These are phyloP conservation scores for Himalopsyche kuldschensis DNA, from an alignment of 2,888 invertebrate genomes.

Conservation along the genomic window DNA sequence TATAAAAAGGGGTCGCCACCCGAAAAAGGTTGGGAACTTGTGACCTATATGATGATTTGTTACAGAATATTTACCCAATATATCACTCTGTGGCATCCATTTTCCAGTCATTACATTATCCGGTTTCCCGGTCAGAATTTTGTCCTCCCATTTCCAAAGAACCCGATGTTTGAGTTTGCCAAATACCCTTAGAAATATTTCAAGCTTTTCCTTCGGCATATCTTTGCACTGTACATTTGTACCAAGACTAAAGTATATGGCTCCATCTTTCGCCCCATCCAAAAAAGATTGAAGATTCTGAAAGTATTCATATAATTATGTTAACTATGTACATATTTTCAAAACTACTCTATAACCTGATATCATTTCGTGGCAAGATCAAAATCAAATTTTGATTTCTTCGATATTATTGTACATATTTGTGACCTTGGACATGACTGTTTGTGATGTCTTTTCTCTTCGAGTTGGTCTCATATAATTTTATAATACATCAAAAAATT, in stretches of 20 bases:
- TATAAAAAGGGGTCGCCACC: too few relatives aligned
- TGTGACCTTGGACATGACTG: too few relatives aligned
- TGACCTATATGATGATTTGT: too few relatives aligned
- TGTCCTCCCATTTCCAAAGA: slow-evolving; percentile 71
- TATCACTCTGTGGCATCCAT: slow-evolving; percentile 72
- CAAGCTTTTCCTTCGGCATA: slow-evolving; percentile 54
- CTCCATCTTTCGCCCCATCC: slow-evolving; percentile 58
- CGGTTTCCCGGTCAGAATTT: slow-evolving; percentile 57
- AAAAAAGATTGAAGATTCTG: slow-evolving; percentile 58
- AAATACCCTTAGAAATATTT: slow-evolving; percentile 60
- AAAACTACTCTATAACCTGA: too few relatives aligned
- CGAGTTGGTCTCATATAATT: too few relatives aligned
- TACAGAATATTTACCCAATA: slow-evolving; percentile 46
- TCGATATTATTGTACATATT: too few relatives aligned
- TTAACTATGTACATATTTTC: too few relatives aligned
- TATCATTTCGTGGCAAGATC: too few relatives aligned
- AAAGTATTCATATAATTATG: background rate
- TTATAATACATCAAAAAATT: too few relatives aligned
- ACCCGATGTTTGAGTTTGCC: slow-evolving; percentile 63
- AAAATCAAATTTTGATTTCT: too few relatives aligned
- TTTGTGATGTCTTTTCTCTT: too few relatives aligned
- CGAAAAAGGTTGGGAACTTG: too few relatives aligned
- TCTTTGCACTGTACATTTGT: slow-evolving; percentile 60
- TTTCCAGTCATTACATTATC: slow-evolving; percentile 60
- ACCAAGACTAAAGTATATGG: slow-evolving; percentile 63